These are phyloP conservation scores for Astur gentilis DNA, from an alignment of 2,113 vertebrate genomes.

Conservation along the genomic window DNA sequence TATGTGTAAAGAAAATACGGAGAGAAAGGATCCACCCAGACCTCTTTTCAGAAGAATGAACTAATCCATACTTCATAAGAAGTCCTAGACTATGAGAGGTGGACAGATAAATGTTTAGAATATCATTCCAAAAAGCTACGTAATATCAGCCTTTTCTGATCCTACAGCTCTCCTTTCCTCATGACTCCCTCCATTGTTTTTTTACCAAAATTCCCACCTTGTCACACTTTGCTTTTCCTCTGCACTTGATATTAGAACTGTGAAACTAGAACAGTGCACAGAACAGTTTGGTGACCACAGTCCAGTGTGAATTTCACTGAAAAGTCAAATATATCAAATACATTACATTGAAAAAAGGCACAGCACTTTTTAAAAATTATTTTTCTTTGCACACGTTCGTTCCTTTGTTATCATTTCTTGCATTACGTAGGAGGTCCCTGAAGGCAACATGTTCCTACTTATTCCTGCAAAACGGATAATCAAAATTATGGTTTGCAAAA, in stretches of 20 bases:
- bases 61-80: background rate
- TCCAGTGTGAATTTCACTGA: background rate
- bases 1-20: background rate
- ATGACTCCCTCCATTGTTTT: background rate
- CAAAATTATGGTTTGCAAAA: background rate
- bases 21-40: background rate
- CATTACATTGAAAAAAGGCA: background rate
- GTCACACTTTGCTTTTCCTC: background rate
- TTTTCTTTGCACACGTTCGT: background rate
- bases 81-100: background rate
- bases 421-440: background rate
- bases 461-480: background rate
- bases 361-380: background rate
- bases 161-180: background rate
- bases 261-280: background rate
- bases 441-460: background rate
- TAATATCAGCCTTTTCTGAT: background rate
- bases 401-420: background rate
- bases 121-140: background rate
- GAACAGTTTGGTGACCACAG: background rate
- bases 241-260: background rate
- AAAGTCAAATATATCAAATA: background rate
- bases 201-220: background rate
- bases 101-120: background rate
- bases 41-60: background rate